Evolutionary conservation across 2,888 invertebrate genomes (phyloP), one percentile per base, ranked within the genome.

Genomic region (Perizoma affinitatum): DNA sequence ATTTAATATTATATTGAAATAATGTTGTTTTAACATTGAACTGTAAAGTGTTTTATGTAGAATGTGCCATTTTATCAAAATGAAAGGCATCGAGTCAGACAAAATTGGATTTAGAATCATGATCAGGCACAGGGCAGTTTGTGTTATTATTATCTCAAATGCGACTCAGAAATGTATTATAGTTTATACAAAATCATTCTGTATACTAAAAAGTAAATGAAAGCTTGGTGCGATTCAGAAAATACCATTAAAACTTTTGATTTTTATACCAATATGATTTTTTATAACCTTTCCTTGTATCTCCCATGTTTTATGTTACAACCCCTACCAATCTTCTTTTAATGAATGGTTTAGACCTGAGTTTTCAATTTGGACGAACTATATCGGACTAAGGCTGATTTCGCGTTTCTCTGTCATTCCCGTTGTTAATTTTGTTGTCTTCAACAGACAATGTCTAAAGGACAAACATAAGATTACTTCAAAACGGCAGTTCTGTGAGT

Each of bases 201-300:
- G 91, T 91, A 90, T 91, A 92, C 90, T 91, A 90, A 91, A 91
- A 91, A 87, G 87, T 91, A 90, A 89, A 90, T 90, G 90, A 88
- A 91, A 90, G 91, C 91, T 92, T 91, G 91, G 91, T 92, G 91
- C 91, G 91, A 92, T 91, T 90, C 90, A 89, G 91, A 90, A 91
- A 91, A 91, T 90, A 91, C 91, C 91, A 92, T 92, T 92, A 92
- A 92, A 92, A 91, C 91, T 92, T 92, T 92, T 92, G 91, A 92
- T 92, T 92, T 92, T 92, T 92, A 92, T 92, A 92, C 91, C 91
- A 92, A 90, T 75, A 80, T 79, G 85, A 79, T 84, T 87, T 88
- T 87, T 86, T 79, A 77, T 87, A 71, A 70, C 74, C 73, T 68
- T 46, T 69, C 70, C 64, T 54, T 48, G 6, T 50, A 63, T 46